Conservation (phyloP, 2,797 vertebrate genomes). For the Semotilus atromaculatus region DNA sequence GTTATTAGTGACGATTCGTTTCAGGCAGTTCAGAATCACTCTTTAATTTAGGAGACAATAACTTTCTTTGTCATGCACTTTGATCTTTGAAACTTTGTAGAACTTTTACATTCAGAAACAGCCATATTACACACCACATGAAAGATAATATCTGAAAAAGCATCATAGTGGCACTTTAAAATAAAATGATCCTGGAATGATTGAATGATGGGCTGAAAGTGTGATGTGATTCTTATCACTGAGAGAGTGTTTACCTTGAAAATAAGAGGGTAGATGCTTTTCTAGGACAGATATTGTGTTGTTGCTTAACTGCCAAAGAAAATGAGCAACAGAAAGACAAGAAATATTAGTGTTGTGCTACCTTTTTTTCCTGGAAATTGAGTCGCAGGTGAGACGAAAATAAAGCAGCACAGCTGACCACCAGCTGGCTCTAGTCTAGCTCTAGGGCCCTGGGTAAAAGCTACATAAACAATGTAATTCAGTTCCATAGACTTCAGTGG, state of each 20-base stretch:
- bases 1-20: neutral
- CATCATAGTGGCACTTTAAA: neutral
- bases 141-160: neutral
- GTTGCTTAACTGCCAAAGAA: conserved; percentile 34
- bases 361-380: conserved; percentile 21
- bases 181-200: neutral
- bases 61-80: neutral
- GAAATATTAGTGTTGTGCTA: neutral
- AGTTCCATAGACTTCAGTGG: conserved; percentile 36
- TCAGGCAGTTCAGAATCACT: neutral
- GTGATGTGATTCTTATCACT: neutral
- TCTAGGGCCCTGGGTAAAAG: conserved; percentile 26
- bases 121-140: neutral
- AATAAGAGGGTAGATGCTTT: conserved; percentile 8
- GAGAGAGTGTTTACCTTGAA: neutral
- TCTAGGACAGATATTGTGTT: conserved; percentile 14
- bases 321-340: conserved; percentile 17
- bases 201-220: neutral
- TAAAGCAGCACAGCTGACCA: conserved; percentile 52
- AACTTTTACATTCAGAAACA: neutral
- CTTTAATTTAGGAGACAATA: no score
- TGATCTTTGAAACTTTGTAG: neutral
- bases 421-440: neutral
- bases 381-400: conserved; percentile 60
- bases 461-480: conserved; percentile 38